Evolutionary conservation across 1,140 invertebrate genomes (phyloP).

Genomic region (Drosophila ironensis): DNA sequence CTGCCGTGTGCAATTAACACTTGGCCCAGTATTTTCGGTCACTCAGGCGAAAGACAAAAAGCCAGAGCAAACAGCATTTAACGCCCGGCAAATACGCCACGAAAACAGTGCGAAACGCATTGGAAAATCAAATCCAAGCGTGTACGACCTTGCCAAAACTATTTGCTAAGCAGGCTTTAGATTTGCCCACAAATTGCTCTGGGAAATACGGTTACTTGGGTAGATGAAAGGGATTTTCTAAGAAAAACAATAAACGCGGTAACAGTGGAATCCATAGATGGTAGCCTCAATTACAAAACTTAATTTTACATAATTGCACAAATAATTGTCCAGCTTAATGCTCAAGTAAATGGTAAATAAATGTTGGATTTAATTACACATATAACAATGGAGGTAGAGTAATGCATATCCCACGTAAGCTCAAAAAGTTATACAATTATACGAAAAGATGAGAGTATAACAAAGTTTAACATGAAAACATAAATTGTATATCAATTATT

Average conservation of each 20-base stretch:
- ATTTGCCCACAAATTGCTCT: constrained; percentile 18
- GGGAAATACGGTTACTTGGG: constrained; percentile 8
- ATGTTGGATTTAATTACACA: constrained; percentile 8
- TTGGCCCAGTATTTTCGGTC: constrained; percentile 11
- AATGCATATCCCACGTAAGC: too few species aligned
- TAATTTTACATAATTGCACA: constrained; percentile 25
- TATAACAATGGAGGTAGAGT: constrained; percentile 3
- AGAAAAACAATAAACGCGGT: neutral
- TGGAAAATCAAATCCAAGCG: constrained; percentile 47
- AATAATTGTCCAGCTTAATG: constrained; percentile 7
- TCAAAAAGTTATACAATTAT: too few species aligned
- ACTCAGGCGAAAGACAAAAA: constrained; percentile 9
- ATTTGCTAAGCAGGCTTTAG: constrained; percentile 35
- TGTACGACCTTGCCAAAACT: constrained; percentile 34
- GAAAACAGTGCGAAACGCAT: constrained; percentile 42
- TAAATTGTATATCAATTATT: too few species aligned
- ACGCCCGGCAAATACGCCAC: constrained; percentile 38
- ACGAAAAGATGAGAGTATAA: neutral
- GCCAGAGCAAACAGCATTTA: constrained; percentile 32
- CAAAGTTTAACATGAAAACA: neutral
- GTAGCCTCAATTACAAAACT: constrained; percentile 14
- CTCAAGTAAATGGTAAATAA: constrained; percentile 1
- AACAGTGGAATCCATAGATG: constrained; percentile 1
- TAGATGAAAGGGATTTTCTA: constrained; percentile 4
- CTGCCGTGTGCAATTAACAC: constrained; percentile 42